These are phyloP conservation scores for Zaprionus africanus DNA, from an alignment of 1,140 invertebrate species.

Conservation along the genomic window DNA sequence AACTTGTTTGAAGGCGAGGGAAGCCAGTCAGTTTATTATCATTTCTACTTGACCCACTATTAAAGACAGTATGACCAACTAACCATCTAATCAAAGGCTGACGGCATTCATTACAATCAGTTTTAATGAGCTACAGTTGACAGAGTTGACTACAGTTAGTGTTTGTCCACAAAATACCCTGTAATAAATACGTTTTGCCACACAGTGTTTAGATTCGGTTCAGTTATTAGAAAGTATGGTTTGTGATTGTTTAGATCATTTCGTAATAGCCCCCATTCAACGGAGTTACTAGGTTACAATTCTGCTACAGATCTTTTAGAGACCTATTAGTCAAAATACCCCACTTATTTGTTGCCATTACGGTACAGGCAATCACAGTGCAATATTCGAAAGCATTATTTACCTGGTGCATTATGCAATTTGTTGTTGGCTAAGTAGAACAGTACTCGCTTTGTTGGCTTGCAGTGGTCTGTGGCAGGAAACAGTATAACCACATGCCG, in stretches of 20 bases:
- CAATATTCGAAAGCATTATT: constrained; percentile 7
- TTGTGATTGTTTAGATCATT: not conserved
- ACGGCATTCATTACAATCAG: constrained; percentile 8
- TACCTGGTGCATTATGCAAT: constrained; percentile 40
- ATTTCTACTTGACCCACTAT: not conserved
- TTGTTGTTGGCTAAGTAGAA: constrained; percentile 42
- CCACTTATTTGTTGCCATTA: not conserved
- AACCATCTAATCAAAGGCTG: not conserved
- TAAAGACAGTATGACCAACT: not conserved
- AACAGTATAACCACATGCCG: constrained; percentile 3
- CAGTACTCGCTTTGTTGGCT: constrained; percentile 28
- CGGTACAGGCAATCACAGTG: constrained; percentile 24
- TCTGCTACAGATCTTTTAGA: not conserved
- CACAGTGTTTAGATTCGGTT: not conserved
- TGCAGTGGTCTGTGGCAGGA: constrained; percentile 15
- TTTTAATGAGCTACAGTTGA: constrained; percentile 4
- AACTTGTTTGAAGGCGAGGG: not conserved
- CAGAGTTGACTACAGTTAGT: not conserved
- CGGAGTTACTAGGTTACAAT: not conserved
- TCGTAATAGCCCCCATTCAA: not conserved
- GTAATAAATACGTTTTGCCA: not conserved
- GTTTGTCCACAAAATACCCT: constrained; percentile 11
- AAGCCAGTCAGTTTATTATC: not conserved
- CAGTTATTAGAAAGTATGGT: not conserved
- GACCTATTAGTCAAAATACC: not conserved